Evolutionary conservation across 2,113 vertebrate species (phyloP), one percentile per base, ranked within the genome.

Genomic region (Pseudorectes ferrugineus): DNA sequence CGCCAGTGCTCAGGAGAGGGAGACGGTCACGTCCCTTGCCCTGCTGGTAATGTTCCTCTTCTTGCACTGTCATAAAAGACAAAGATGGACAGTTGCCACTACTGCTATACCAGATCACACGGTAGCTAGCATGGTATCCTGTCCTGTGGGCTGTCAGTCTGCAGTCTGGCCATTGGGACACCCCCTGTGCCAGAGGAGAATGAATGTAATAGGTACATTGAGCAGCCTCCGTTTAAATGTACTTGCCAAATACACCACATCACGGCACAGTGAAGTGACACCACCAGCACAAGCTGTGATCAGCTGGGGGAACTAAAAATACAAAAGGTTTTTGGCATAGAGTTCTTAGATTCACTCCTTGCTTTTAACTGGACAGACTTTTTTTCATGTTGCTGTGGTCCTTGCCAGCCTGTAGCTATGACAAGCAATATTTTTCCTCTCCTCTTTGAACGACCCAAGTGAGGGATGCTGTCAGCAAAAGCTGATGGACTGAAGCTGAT

Each of bases 381-480:
- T 17, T 43, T 74, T 67, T 16, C 2, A 12, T 2, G 5, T 71
- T n/a, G 1, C 2, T 35, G 9, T 42, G 13, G 11, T 61, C 16
- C 86, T 46, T 85, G 35, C 10, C 36, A 88, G 19, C 23, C 54
- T 81, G 31, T 23, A 87, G 31, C 21, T 91, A 59, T 55, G 38
- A 42, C 20, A 73, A 42, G 40, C 12, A 86, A 62, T 74, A 54
- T 21, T 67, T 74, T 65, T 57, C 7, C 7, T 72, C 29, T 62
- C 48, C 7, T 63, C 38, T 83, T 79, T 48, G 11, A 20, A 42
- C 68, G 61, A 75, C 10, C 15, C 28, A 78, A 19, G 33, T 89
- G 62, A 93, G 23, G 36, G 25, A 61, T 74, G 29, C 11, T 78
- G n/a, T 91, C 73, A 95, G 55, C 51, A 92, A 84, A 73, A 67